A percentile compares a stretch with the other conserved stretches of the same genome.
Conservation (phyloP, 2,888 invertebrate species). For the Ophioninae sp. region DNA sequence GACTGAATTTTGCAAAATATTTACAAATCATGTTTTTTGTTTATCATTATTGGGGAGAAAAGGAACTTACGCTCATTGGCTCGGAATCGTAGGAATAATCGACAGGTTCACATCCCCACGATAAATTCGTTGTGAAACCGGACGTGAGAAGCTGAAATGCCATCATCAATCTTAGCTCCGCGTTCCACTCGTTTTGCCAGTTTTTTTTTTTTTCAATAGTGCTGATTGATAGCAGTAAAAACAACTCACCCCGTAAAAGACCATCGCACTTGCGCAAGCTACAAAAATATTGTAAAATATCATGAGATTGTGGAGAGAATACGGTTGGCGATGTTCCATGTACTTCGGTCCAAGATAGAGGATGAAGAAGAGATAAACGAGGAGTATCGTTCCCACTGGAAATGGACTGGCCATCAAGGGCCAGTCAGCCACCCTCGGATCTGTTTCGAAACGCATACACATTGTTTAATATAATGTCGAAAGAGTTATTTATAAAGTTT, state of each 20-base stretch:
- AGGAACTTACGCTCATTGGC: conserved; percentile 83
- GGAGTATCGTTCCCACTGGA: conserved; percentile 70
- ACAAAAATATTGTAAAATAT: conserved; percentile 75
- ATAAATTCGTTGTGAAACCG: conserved; percentile 85
- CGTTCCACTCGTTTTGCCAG: not conserved
- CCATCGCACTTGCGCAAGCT: conserved; percentile 86
- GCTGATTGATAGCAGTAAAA: not conserved
- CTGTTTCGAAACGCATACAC: conserved; percentile 62
- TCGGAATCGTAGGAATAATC: conserved; percentile 87
- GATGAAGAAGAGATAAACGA: conserved; percentile 74
- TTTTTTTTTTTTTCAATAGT: not conserved
- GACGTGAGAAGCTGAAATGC: conserved; percentile 84
- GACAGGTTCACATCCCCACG: conserved; percentile 87
- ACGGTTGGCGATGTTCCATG: conserved; percentile 75
- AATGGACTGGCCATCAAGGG: conserved; percentile 76
- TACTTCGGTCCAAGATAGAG: conserved; percentile 74
- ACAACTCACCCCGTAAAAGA: conserved; percentile 87
- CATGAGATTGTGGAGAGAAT: conserved; percentile 74
- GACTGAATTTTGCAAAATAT: too few species aligned
- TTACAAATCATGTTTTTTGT: not conserved
- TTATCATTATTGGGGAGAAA: not conserved
- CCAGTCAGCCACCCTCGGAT: conserved; percentile 78
- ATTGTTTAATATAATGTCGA: not conserved
- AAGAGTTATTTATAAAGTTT: not conserved
- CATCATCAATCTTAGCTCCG: conserved; percentile 1